Percentiles rank a stretch among this genome's conserved stretches.
phyloP scores from a whole-genome alignment of 2,797 vertebrate species.

The Parauchenoglanis ngamensis region DNA sequence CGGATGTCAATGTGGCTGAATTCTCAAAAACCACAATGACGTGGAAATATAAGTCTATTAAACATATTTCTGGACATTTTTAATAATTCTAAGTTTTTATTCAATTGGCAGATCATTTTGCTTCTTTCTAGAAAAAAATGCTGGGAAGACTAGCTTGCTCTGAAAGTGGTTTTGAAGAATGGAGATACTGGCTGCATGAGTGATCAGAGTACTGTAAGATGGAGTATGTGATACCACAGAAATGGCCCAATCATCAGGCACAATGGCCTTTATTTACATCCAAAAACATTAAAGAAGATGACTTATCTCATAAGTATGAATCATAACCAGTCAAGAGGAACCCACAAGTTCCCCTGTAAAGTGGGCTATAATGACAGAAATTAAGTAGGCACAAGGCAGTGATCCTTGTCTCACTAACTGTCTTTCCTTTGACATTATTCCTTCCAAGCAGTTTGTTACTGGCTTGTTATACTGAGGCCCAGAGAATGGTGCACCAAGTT shows the following conservation, averaged over 20 bases:
- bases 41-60: background rate
- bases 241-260: background rate
- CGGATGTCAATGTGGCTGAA: background rate
- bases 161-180: background rate
- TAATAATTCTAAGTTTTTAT: background rate
- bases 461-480: background rate
- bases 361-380: background rate
- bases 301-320: background rate
- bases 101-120: background rate
- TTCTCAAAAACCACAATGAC: background rate
- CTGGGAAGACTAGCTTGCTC: background rate
- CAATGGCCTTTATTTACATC: background rate
- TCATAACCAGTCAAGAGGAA: background rate
- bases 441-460: background rate
- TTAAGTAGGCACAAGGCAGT: background rate
- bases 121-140: background rate
- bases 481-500: background rate
- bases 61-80: background rate
- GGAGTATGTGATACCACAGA: background rate
- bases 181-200: background rate
- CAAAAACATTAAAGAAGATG: constrained; percentile 4
- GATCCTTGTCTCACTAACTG: background rate
- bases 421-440: background rate
- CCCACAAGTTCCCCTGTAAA: background rate
- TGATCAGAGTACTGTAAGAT: background rate